These are phyloP conservation scores for Zeuzera pyrina DNA, from an alignment of 2,888 invertebrate genomes.

Conservation along the genomic window DNA sequence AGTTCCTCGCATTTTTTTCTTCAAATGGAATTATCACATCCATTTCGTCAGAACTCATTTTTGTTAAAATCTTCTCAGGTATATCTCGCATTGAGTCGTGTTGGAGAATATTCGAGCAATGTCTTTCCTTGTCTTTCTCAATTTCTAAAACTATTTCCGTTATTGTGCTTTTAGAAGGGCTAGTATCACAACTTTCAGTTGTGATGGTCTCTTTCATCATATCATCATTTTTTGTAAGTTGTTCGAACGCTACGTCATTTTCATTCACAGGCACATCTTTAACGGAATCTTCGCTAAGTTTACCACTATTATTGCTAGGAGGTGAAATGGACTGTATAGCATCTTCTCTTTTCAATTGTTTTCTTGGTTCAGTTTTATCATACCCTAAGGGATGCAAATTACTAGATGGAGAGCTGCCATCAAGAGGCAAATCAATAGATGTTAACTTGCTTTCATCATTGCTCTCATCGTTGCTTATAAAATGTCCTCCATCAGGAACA, in stretches of 20 bases:
- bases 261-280: conserved; percentile 23
- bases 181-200: conserved; percentile 21
- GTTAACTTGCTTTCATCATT: conserved; percentile 57
- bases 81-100: too few relatives aligned
- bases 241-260: conserved; percentile 17
- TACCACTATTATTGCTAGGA: conserved; percentile 59
- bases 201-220: too few relatives aligned
- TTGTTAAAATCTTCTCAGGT: conserved; percentile 15
- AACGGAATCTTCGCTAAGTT: conserved; percentile 58
- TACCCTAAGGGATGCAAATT: conserved; percentile 58
- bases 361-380: conserved; percentile 55
- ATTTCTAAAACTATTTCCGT: conserved; percentile 23
- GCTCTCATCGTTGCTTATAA: conserved; percentile 57
- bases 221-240: conserved; percentile 5
- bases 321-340: conserved; percentile 66
- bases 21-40: conserved; percentile 52
- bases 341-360: conserved; percentile 63
- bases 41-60: conserved; percentile 45
- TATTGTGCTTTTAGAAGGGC: conserved; percentile 25
- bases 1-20: conserved; percentile 18
- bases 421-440: conserved; percentile 56
- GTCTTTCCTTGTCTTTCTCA: not conserved
- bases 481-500: conserved; percentile 51
- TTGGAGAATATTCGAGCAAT: too few relatives aligned
- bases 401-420: conserved; percentile 54